Conservation (phyloP, 2,888 invertebrate species). For the Oegoconia quadripuncta region DNA sequence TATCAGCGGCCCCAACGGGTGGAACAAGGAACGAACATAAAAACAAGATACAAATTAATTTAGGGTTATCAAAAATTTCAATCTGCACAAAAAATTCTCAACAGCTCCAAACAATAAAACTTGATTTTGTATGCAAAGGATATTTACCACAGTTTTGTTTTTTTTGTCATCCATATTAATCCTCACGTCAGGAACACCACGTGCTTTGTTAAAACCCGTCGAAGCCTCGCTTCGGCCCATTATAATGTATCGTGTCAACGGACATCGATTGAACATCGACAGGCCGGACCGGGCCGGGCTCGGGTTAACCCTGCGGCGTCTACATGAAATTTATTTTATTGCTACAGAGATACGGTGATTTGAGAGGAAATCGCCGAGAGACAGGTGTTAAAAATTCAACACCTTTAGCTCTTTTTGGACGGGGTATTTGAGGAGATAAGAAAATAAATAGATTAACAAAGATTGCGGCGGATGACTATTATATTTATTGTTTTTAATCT, state of each 20-base stretch:
- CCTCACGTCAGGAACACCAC: conserved; percentile 75
- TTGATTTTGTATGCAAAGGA: conserved; percentile 62
- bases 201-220: conserved; percentile 75
- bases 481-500: conserved; percentile 63
- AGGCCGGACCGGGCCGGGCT: conserved; percentile 48
- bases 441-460: conserved; percentile 66
- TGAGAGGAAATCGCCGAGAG: conserved; percentile 71
- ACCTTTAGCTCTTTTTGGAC: conserved; percentile 65
- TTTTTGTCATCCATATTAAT: conserved; percentile 76
- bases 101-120: conserved; percentile 46
- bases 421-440: conserved; percentile 60
- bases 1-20: too few species aligned
- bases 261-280: conserved; percentile 77
- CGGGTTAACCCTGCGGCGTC: conserved; percentile 73
- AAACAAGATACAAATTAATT: conserved; percentile 52
- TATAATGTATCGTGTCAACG: conserved; percentile 78
- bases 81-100: conserved; percentile 50
- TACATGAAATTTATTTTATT: conserved; percentile 77
- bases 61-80: conserved; percentile 45
- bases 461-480: conserved; percentile 55
- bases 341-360: conserved; percentile 74
- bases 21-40: conserved; percentile 9
- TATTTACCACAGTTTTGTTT: conserved; percentile 46
- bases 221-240: conserved; percentile 66
- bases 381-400: conserved; percentile 78